Conservation (phyloP, 2,113 vertebrate species). For the Nannobrachium achirus region DNA sequence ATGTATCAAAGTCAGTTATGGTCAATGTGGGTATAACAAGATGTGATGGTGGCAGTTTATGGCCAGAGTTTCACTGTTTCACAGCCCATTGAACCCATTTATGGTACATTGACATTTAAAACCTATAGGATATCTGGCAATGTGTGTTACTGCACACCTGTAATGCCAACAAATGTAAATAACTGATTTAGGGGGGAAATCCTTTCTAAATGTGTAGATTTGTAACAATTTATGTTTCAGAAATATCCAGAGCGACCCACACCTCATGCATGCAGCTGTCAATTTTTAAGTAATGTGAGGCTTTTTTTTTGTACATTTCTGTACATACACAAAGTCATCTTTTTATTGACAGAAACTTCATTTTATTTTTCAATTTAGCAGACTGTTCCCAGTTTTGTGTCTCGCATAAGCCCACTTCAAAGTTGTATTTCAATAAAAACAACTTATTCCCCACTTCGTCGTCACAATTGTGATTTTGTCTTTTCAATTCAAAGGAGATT, state of each 20-base stretch:
- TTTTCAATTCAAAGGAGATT: no score
- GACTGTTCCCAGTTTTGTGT: slow-evolving; percentile 33
- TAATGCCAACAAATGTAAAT: slow-evolving; percentile 26
- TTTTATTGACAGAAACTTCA: slow-evolving; percentile 23
- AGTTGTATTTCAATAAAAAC: slow-evolving; percentile 57
- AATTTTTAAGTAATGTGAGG: not conserved
- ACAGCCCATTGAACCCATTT: not conserved
- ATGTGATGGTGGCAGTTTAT: not conserved
- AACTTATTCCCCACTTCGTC: slow-evolving; percentile 19
- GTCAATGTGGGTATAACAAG: slow-evolving; percentile 1
- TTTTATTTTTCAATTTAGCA: slow-evolving; percentile 14
- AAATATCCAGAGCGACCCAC: slow-evolving; percentile 5
- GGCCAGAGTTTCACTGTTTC: slow-evolving; percentile 8
- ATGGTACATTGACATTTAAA: slow-evolving; percentile 1
- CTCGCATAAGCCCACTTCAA: slow-evolving; percentile 25
- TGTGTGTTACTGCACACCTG: slow-evolving; percentile 7
- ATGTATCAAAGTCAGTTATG: not conserved
- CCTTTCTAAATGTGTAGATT: not conserved
- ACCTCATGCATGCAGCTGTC: slow-evolving; percentile 20
- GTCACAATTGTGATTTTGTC: not conserved
- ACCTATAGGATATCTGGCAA: not conserved
- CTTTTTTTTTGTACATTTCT: slow-evolving; percentile 34
- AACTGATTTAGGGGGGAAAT: slow-evolving; percentile 15
- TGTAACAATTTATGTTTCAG: not conserved
- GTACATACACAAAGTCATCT: slow-evolving; percentile 20